These are phyloP conservation scores for Menidia menidia DNA, from an alignment of 2,797 vertebrate species.

Conservation along the genomic window DNA sequence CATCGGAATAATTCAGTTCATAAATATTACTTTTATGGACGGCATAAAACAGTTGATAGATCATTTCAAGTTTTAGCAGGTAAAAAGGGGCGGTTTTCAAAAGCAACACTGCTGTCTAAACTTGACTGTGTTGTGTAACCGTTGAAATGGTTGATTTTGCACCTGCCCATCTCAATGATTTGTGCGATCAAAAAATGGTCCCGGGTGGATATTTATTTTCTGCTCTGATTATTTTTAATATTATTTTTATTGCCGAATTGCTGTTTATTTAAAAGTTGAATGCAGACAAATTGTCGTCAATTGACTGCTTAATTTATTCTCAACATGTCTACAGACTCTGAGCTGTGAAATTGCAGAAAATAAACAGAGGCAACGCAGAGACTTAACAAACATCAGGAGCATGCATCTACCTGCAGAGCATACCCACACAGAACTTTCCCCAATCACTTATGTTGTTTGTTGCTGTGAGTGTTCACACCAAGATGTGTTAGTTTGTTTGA, in stretches of 20 bases:
- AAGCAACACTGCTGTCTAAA: not conserved
- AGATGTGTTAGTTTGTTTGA: conserved; percentile 12
- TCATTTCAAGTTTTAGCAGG: too few relatives aligned
- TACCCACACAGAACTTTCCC: conserved; percentile 3
- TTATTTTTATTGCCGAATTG: conserved; percentile 44
- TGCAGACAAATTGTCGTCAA: conserved; percentile 63
- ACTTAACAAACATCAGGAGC: conserved; percentile 48
- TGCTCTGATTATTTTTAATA: conserved; percentile 24
- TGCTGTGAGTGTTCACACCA: conserved; percentile 19
- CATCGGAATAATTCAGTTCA: too few relatives aligned
- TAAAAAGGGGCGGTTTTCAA: too few relatives aligned
- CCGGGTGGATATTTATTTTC: conserved; percentile 19
- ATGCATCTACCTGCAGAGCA: conserved; percentile 49
- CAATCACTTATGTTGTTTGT: conserved; percentile 39
- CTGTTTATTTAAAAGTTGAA: conserved; percentile 56
- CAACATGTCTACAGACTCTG: conserved; percentile 55
- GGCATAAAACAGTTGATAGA: too few relatives aligned
- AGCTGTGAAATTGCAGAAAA: conserved; percentile 77
- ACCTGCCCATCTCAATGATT: conserved; percentile 6
- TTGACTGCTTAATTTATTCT: conserved; percentile 67
- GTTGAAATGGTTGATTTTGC: not conserved
- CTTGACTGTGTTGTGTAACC: not conserved
- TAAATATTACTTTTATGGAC: too few relatives aligned
- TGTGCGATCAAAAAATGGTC: conserved; percentile 5
- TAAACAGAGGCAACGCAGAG: conserved; percentile 47